phyloP scores from a whole-genome alignment of 2,888 invertebrate species.

The Lingula anatina region DNA sequence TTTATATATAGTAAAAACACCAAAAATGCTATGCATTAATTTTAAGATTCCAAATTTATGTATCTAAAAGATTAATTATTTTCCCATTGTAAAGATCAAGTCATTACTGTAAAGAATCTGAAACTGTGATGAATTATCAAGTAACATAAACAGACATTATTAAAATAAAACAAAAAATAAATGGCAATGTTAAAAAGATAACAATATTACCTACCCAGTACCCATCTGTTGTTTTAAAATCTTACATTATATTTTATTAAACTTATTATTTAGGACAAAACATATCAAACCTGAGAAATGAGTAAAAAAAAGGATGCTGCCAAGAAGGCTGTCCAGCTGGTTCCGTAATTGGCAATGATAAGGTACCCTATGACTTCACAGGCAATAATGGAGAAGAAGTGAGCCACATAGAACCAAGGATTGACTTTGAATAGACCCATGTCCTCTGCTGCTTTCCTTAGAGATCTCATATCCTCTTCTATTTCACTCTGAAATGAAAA shows the following conservation, averaged over 20 bases:
- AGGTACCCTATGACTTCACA: conserved; percentile 21
- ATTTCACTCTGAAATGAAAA: conserved; percentile 25
- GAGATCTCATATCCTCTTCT: conserved; percentile 31
- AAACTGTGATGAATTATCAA: too few relatives aligned
- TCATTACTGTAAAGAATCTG: too few relatives aligned
- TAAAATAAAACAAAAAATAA: too few relatives aligned
- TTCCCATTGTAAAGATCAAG: too few relatives aligned
- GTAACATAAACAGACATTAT: too few relatives aligned
- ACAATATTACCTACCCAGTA: background rate
- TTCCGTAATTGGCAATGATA: conserved; percentile 24
- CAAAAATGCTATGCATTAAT: too few relatives aligned
- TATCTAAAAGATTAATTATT: too few relatives aligned
- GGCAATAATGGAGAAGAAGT: conserved; percentile 21
- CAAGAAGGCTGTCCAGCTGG: conserved; percentile 29
- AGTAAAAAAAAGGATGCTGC: conserved; percentile 23
- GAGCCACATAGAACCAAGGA: conserved; percentile 17
- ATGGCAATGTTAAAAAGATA: too few relatives aligned
- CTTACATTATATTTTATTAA: background rate
- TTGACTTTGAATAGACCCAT: conserved; percentile 29
- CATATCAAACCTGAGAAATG: conserved; percentile 29
- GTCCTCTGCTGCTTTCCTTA: conserved; percentile 32
- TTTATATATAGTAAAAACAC: too few relatives aligned
- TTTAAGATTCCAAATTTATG: too few relatives aligned
- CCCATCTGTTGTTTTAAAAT: background rate
- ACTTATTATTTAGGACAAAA: background rate